phyloP scores from a whole-genome alignment of 2,797 vertebrate species.

The Paguma larvata region DNA sequence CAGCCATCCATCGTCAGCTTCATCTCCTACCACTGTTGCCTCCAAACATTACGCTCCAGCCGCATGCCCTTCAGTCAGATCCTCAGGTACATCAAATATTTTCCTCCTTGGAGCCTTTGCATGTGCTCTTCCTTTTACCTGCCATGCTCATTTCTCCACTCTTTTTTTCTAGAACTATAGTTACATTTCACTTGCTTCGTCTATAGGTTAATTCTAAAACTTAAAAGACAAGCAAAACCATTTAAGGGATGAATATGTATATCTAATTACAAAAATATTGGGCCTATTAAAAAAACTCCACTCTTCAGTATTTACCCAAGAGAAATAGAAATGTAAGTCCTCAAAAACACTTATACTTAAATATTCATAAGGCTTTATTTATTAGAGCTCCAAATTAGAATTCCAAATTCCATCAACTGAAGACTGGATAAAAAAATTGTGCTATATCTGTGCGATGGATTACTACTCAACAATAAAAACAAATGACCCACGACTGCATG shows the following conservation, averaged over 20 bases:
- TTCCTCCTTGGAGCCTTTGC: not conserved
- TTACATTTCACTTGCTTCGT: constrained; percentile 34
- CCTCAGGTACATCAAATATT: not conserved
- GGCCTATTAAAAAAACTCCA: not conserved
- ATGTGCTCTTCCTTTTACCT: not conserved
- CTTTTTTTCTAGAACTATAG: not conserved
- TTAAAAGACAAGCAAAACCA: not conserved
- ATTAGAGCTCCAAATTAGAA: not conserved
- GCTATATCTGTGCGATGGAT: not conserved
- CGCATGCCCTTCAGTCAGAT: not conserved
- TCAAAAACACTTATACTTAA: not conserved
- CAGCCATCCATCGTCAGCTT: not conserved
- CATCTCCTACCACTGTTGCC: not conserved
- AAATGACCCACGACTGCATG: not conserved
- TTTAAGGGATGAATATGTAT: not conserved
- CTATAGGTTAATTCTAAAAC: not conserved
- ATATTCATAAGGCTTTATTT: not conserved
- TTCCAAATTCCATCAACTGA: not conserved
- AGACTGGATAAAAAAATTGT: not conserved
- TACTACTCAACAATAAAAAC: not conserved
- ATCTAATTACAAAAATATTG: constrained; percentile 1
- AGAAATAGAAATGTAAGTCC: not conserved
- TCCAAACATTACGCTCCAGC: not conserved
- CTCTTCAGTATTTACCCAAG: not conserved
- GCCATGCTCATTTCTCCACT: not conserved